A percentile compares a stretch with the other conserved stretches of the same genome.
These are phyloP conservation scores for Tenthredo scrophulariae DNA, from an alignment of 2,888 invertebrate genomes.

Conservation along the genomic window DNA sequence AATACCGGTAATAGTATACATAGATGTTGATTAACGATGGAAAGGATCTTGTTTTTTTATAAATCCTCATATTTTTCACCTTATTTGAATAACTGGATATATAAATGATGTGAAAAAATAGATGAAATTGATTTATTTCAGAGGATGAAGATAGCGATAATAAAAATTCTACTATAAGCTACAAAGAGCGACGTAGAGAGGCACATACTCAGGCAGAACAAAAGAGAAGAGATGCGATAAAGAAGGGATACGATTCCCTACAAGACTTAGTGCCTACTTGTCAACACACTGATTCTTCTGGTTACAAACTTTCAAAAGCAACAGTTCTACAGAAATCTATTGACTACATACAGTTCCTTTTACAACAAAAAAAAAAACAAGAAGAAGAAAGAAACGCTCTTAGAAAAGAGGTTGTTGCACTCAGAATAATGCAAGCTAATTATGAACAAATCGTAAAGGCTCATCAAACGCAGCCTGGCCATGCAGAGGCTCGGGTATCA, in stretches of 20 bases:
- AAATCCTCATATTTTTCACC: neutral
- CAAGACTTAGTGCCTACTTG: conserved; percentile 97
- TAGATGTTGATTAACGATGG: neutral
- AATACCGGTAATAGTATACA: conserved; percentile 84
- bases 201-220: conserved; percentile 98
- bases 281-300: conserved; percentile 94
- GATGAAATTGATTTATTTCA: conserved; percentile 58
- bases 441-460: conserved; percentile 98
- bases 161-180: conserved; percentile 86
- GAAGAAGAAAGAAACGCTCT: conserved; percentile 96
- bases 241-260: conserved; percentile 96
- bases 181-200: conserved; percentile 95
- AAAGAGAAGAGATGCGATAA: conserved; percentile 97
- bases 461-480: conserved; percentile 94
- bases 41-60: conserved; percentile 42
- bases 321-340: conserved; percentile 96
- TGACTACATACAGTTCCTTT: conserved; percentile 94
- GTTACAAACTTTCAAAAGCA: conserved; percentile 97
- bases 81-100: neutral
- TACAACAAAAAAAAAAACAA: conserved; percentile 95
- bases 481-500: conserved; percentile 92
- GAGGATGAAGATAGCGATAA: conserved; percentile 84
- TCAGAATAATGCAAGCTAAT: conserved; percentile 93
- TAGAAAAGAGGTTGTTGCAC: conserved; percentile 94
- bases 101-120: neutral